Base-by-base conservation (phyloP, 1,140 invertebrate species). In the Conus betulinus region DNA sequence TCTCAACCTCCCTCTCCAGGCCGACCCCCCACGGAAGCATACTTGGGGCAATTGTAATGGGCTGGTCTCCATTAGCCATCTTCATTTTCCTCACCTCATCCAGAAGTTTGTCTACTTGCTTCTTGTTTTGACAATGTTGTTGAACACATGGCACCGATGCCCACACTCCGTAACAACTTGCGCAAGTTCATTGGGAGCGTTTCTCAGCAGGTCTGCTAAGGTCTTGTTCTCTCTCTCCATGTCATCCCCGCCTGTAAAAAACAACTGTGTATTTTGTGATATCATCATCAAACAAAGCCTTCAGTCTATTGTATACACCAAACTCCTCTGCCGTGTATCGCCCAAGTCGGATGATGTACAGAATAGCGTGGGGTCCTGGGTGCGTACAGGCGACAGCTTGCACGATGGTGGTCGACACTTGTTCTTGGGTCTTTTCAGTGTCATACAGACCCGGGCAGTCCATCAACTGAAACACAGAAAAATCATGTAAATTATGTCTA, bases 401-500 rank as follows among this genome's bases (percentile, higher is more conserved):
- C 15, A 88, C 51, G 51, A 91, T 88, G 76, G 88, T 87, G 17
- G 82, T 79, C 23, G 78, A 71, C 3, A 88, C 78, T 13, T 85
- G 60, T 55, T 84, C 79, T 17, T 91, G 85, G 3, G 84, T 81
- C 55, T 71, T 87, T 17, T 71, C 39, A 5, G 88, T 90, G 79
- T 90, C 88, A 67, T 89, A 90, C 23, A 88, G 25, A 4, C 90
- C 90, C 25, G 87, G 88, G 23, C 84, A 90, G 60, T 91, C 91
- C 17, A 90, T 88, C 5, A 91, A 84, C 53, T 84, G 81, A 55
- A 83, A 78, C 39, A 39, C 39, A 39, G 39, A 39, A 39, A 39
- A 39, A 39, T 39, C 39, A 39, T 39, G 39, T 39, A 39, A 39
- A 39, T 39, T 39, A 39, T 39, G 39, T 39, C 39, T 39, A 39